Percentiles rank a stretch among this genome's conserved stretches.
Evolutionary conservation across 30 jellyfish, hydroid and myxozoan genomes (phyloP).

Genomic region (Sanderia malayensis): DNA sequence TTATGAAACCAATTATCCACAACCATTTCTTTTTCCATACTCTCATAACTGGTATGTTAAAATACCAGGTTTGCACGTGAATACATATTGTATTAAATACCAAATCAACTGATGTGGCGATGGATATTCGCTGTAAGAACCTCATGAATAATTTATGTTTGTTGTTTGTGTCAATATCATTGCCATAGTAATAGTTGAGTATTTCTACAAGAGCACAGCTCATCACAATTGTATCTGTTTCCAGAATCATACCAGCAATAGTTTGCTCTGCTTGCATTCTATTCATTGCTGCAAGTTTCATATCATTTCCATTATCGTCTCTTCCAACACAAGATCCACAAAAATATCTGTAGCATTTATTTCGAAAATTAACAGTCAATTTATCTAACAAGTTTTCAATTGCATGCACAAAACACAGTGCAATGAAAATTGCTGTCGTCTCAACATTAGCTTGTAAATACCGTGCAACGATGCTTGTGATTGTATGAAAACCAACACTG

Average conservation of each 20-base stretch:
- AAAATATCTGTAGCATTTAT: conserved; percentile 30
- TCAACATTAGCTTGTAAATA: conserved; percentile 57
- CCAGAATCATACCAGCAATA: conserved; percentile 54
- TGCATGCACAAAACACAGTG: conserved; percentile 48
- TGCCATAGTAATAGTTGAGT: conserved; percentile 18
- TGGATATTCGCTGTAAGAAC: conserved; percentile 13
- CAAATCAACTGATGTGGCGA: conserved; percentile 35
- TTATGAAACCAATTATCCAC: conserved; percentile 25
- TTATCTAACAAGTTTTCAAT: conserved; percentile 46
- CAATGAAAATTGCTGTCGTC: conserved; percentile 9
- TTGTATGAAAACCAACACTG: conserved; percentile 57
- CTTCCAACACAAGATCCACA: conserved; percentile 53
- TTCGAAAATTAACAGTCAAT: conserved; percentile 20
- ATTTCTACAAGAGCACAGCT: conserved; percentile 54
- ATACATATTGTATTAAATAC: conserved; percentile 23
- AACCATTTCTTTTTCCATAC: conserved; percentile 59
- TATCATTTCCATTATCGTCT: not conserved
- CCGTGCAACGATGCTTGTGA: conserved; percentile 35
- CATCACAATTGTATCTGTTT: conserved; percentile 45
- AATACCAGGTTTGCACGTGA: conserved; percentile 48
- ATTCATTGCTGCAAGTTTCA: conserved; percentile 25
- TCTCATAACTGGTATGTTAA: conserved; percentile 52
- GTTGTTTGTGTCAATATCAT: not conserved
- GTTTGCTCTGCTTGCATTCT: conserved; percentile 53
- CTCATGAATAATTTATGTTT: not conserved